Conservation (phyloP, 2,797 vertebrate species). For the Hippoglossus hippoglossus region DNA sequence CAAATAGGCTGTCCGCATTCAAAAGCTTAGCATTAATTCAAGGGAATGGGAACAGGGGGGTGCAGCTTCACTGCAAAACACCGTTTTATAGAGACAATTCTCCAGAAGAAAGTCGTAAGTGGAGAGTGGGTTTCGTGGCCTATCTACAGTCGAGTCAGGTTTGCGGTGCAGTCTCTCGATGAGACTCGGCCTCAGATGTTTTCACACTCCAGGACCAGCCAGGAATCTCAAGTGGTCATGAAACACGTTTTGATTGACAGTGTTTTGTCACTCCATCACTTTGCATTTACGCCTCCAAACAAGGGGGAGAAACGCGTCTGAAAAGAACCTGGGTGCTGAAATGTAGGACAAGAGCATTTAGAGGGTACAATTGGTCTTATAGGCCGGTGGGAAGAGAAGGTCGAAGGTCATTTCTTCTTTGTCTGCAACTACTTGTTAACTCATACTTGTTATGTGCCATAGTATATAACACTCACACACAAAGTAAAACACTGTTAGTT, state of each 20-base stretch:
- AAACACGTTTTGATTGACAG: conserved; percentile 79
- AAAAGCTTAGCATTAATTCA: conserved; percentile 60
- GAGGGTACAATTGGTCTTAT: conserved; percentile 27
- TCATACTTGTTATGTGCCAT: not conserved
- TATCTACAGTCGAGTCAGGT: conserved; percentile 76
- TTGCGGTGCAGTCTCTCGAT: conserved; percentile 55
- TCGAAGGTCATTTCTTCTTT: conserved; percentile 3
- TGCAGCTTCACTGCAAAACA: conserved; percentile 55
- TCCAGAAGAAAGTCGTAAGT: conserved; percentile 39
- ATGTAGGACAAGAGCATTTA: conserved; percentile 52
- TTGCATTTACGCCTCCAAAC: conserved; percentile 64
- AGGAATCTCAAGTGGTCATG: conserved; percentile 77
- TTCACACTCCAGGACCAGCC: conserved; percentile 64
- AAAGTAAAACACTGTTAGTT: not conserved
- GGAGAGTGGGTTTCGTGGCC: conserved; percentile 31
- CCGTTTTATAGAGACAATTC: conserved; percentile 45
- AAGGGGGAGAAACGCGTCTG: conserved; percentile 51
- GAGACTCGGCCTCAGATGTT: conserved; percentile 68
- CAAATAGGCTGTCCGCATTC: conserved; percentile 68
- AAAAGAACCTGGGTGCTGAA: conserved; percentile 56
- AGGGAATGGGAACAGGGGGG: conserved; percentile 24
- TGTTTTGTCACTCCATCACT: conserved; percentile 75
- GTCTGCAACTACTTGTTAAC: not conserved
- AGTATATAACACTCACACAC: not conserved
- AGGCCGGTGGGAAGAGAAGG: conserved; percentile 4